Conservation (phyloP, 2,113 vertebrate genomes). For the Spilogale gracilis region DNA sequence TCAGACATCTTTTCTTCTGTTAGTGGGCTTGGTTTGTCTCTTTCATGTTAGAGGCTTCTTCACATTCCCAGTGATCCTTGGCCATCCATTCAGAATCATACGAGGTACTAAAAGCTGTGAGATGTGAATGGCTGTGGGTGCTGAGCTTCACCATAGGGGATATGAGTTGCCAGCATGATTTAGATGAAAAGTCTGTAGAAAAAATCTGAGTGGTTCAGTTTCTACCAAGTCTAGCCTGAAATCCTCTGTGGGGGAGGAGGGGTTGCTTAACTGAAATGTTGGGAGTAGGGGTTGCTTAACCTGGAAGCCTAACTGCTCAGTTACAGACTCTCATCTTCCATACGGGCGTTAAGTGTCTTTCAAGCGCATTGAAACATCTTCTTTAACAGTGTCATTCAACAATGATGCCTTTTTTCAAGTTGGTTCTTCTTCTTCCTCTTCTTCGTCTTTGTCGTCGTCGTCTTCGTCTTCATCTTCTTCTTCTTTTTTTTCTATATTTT, state of each 20-base stretch:
- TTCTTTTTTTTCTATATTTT: background rate
- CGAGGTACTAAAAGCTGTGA: background rate
- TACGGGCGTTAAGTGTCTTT: background rate
- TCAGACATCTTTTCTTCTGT: background rate
- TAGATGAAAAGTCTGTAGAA: background rate
- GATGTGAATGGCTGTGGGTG: background rate
- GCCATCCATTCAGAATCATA: background rate
- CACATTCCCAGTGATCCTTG: background rate
- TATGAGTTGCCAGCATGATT: background rate
- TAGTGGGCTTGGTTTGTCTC: background rate
- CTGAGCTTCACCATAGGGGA: background rate
- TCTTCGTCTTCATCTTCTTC: background rate
- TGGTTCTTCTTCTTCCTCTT: background rate
- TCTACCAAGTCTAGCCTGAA: background rate
- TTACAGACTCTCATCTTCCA: background rate
- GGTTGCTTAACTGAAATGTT: background rate
- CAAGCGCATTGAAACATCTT: background rate
- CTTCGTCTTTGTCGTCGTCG: too few species aligned
- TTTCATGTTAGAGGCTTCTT: background rate
- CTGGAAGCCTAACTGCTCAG: background rate
- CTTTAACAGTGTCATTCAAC: background rate
- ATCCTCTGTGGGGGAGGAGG: background rate
- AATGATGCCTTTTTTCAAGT: background rate
- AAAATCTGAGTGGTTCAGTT: background rate
- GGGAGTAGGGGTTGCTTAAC: too few species aligned